Percentiles rank a stretch among this genome's conserved stretches.
Conservation (phyloP, 2,113 vertebrate genomes). For the cattle (Bos taurus) region ARS-UCD2.0 NC_037331.1:49331501-49332000, state of each 20-base stretch:
- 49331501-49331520: slow-evolving; percentile 20
- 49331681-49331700: background rate
- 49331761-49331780: background rate
- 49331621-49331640: background rate
- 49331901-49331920: background rate
- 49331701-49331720: background rate
- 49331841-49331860: background rate
- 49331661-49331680: background rate
- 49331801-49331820: no score
- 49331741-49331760: background rate
- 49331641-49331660: background rate
- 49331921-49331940: background rate
- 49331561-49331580: background rate
- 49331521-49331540: slow-evolving; percentile 13
- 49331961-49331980: background rate
- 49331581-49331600: background rate
- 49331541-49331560: slow-evolving; percentile 35
- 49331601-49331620: background rate
- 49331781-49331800: no score
- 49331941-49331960: background rate
- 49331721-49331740: background rate
- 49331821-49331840: background rate
- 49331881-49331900: background rate
- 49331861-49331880: background rate
- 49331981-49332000: background rate